Evolutionary conservation across 2,888 invertebrate species (phyloP), one percentile per base, ranked within the genome.

Genomic region (Nymphalis c-album): DNA sequence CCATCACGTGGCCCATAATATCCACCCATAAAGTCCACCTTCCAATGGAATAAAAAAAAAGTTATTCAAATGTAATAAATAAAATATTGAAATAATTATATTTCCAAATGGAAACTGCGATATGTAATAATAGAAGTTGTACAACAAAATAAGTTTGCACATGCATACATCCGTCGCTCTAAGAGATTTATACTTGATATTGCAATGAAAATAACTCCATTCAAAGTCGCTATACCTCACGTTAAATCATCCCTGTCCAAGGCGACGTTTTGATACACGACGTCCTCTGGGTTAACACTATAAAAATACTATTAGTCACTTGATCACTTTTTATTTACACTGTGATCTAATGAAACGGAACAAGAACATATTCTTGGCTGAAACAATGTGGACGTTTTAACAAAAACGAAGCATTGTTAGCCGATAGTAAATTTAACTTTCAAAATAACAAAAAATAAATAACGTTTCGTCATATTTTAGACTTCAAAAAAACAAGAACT

Each of bases 201-300:
- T 58, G 58, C 62, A 70, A 68, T 67, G 70, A 67, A 73, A 65
- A 73, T 74, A 72, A 71, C 71, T 70, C 72, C 68, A 75, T 74
- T 76, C 69, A 61, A 74, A 75, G 75, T 70, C 64, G 70, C 74
- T 67, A 76, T 77, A 74, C 79, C 74, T 80, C 78, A 80, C 68
- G 76, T 77, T 75, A 78, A 78, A 78, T 78, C 68, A 74, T 74
- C 76, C 76, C 75, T 76, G 76, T 73, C 75, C 75, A 69, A 72
- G 50, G 57, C 68, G 68, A 67, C 61, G 59, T 55, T 67, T 60
- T 55, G 64, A 67, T 67, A 55, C 55, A 53, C 60, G 46, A 60
- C 60, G 35, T 65, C 53, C 31, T 55, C 60, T 60, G 45, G 40
- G 48, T 45, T 59, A 59, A 64, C 58, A 40, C 58, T 64, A 64